Evolutionary conservation across 1,140 invertebrate species (phyloP).

Genomic region (Macrocentrus cingulum): DNA sequence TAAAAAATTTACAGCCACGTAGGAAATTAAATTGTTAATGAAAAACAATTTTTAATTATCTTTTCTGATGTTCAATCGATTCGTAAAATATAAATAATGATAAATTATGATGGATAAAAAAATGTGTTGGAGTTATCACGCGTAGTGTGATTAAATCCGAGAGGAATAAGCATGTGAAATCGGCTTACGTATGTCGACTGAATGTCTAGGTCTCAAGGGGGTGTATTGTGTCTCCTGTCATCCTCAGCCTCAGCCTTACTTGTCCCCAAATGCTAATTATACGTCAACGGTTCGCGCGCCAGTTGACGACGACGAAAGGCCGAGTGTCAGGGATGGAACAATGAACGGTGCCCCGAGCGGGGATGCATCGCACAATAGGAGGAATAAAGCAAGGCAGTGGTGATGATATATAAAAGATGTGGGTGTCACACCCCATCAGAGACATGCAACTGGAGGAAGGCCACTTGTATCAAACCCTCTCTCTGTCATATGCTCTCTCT

Average conservation of each 20-base stretch:
- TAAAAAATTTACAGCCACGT: too few species aligned
- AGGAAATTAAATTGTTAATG: too few species aligned
- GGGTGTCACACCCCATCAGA: too few species aligned
- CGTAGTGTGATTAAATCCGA: too few species aligned
- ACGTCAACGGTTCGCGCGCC: conserved; percentile 28
- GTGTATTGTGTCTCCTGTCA: conserved; percentile 52
- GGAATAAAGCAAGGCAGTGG: neutral
- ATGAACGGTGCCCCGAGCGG: conserved; percentile 6
- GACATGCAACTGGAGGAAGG: too few species aligned
- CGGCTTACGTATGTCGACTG: neutral
- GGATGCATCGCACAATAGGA: neutral
- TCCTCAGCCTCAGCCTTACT: conserved; percentile 47
- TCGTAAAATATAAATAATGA: too few species aligned
- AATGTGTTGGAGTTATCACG: too few species aligned
- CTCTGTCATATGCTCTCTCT: too few species aligned
- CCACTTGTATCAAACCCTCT: too few species aligned
- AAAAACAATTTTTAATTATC: too few species aligned
- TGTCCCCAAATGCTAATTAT: conserved; percentile 46
- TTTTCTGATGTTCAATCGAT: too few species aligned
- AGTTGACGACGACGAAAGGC: conserved; percentile 25
- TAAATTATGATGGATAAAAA: too few species aligned
- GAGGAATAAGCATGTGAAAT: neutral
- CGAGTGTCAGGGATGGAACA: conserved; percentile 25
- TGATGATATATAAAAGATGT: neutral
- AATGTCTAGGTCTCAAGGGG: conserved; percentile 14